Evolutionary conservation across 2,888 invertebrate genomes (phyloP).

Genomic region (Sminthurides aquaticus): DNA sequence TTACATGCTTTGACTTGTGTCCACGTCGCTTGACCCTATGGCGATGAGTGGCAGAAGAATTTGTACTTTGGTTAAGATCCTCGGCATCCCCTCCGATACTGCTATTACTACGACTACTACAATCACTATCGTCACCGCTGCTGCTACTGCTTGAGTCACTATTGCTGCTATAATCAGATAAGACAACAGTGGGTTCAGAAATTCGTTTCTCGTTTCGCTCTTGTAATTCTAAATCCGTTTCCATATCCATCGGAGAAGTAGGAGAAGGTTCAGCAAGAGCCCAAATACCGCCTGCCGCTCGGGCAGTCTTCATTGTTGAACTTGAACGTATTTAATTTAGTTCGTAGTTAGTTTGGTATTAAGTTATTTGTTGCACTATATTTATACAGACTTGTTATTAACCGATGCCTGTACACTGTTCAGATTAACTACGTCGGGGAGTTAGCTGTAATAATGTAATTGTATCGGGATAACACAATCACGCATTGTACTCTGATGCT

Average conservation of each 20-base stretch:
- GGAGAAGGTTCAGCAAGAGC: not conserved
- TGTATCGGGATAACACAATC: too few relatives aligned
- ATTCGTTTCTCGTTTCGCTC: not conserved
- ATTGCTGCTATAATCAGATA: not conserved
- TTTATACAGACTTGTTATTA: too few relatives aligned
- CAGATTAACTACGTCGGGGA: too few relatives aligned
- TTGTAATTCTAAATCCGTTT: not conserved
- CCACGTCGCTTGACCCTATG: not conserved
- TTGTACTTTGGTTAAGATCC: not conserved
- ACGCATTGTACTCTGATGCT: too few relatives aligned
- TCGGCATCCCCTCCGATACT: not conserved
- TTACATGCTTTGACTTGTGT: not conserved
- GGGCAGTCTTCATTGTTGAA: not conserved
- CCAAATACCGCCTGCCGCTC: not conserved
- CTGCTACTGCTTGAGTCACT: not conserved
- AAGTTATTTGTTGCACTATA: too few relatives aligned
- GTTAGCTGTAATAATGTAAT: too few relatives aligned
- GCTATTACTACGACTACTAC: not conserved
- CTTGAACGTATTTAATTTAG: too few relatives aligned
- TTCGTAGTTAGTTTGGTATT: too few relatives aligned
- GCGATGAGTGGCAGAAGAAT: not conserved
- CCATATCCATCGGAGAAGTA: not conserved
- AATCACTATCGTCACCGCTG: not conserved
- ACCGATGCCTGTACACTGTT: too few relatives aligned
- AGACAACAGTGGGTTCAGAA: not conserved